Evolutionary conservation across 1,140 invertebrate species (phyloP).

Genomic region (Apis mellifera): DNA sequence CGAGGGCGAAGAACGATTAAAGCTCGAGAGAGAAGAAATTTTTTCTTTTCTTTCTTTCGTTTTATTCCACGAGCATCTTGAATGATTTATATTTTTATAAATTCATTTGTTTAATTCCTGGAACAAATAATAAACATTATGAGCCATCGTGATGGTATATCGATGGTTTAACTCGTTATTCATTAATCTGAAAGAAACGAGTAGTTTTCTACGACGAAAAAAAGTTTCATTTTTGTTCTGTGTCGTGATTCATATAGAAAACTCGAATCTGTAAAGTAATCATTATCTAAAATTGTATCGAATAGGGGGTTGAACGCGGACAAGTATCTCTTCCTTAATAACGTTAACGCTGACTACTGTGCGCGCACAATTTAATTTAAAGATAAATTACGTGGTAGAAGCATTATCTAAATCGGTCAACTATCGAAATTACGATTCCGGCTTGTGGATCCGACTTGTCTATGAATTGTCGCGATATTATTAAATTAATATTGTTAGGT

Average conservation of each 20-base stretch:
- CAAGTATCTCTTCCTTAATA: constrained; percentile 23
- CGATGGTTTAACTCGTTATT: too few species aligned
- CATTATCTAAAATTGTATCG: constrained; percentile 11
- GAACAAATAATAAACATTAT: too few species aligned
- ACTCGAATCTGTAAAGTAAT: background rate
- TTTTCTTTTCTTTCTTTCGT: too few species aligned
- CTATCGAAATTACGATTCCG: constrained; percentile 17
- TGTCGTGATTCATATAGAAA: too few species aligned
- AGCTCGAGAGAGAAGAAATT: constrained; percentile 5
- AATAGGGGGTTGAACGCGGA: background rate
- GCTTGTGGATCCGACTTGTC: background rate
- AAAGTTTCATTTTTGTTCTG: background rate
- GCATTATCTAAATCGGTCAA: constrained; percentile 21
- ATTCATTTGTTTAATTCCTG: too few species aligned
- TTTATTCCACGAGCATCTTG: too few species aligned
- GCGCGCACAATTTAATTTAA: constrained; percentile 10
- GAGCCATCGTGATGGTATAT: too few species aligned
- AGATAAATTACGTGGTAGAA: constrained; percentile 6
- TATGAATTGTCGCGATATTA: background rate
- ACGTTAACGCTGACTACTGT: constrained; percentile 10
- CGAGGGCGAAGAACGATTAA: background rate
- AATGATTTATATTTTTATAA: too few species aligned
- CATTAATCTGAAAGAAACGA: too few species aligned
- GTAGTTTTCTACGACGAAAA: too few species aligned
- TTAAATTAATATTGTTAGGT: constrained; percentile 15